Base-by-base conservation (phyloP, 1,140 invertebrate species). In the Glossosoma conforme region DNA sequence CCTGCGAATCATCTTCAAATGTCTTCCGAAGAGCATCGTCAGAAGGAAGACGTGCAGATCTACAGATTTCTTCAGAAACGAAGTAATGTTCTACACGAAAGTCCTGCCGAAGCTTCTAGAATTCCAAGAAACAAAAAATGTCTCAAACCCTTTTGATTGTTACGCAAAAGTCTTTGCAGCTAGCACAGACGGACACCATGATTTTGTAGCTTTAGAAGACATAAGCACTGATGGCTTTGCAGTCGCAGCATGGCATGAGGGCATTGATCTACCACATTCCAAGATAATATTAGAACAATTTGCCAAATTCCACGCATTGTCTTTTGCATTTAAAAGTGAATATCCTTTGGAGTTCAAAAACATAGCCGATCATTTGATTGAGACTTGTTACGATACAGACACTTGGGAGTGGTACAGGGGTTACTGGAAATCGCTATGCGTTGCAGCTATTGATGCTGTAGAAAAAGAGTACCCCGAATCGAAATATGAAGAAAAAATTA, bases 171-270 rank as follows among this genome's bases (percentile, higher is more conserved):
- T 79, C 38, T 69, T 81, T 42, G 64, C 74, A 1, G 64, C 71
- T 2, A 56, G 75, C 20, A 64, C 61, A 8, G 82, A 86, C 65
- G 84, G 83, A 0, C 47, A 67, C 28, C 77, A 84, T 61, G 84
- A 85, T 62, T 84, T 79, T 28, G 64, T 87, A 9, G 77, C 74
- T 17, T 53, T 87, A 2, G 77, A 84, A 70, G 83, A 87, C 65
- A 72, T 81, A 1, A 70, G 68, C n/a, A 56, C 69, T 21, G 57
- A 74, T 13, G 75, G 77, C 25, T 87, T 75, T 63, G 60, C 58
- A 28, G 60, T 66, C 22, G 62, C 74, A 5, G 60, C 68, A 2
- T 65, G 80, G 38, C 73, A 77, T 56, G 65, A 67, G 52, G 77
- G 69, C 2, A 62, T 83, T n/a, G 70, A 78, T 58, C 62, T 69